phyloP scores from a whole-genome alignment of 2,888 invertebrate genomes.

The Notodromas monacha region DNA sequence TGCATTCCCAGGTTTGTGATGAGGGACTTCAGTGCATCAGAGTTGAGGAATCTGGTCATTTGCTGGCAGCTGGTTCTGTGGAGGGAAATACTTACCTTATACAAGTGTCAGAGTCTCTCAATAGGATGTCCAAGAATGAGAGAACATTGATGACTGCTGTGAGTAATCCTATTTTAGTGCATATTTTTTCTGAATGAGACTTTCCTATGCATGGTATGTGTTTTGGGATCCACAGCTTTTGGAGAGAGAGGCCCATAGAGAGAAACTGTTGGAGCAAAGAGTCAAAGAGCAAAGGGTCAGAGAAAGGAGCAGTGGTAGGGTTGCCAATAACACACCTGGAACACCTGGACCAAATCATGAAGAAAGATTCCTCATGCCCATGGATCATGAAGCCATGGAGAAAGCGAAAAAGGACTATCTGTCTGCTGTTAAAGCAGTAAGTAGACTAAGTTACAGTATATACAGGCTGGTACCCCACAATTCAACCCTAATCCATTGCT shows the following conservation, averaged over 20 bases:
- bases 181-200: no score
- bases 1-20: slow-evolving; percentile 1
- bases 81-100: neutral
- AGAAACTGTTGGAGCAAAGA: slow-evolving; percentile 1
- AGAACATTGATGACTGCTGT: neutral
- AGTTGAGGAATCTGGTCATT: neutral
- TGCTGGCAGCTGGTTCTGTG: neutral
- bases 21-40: neutral
- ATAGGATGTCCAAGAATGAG: neutral
- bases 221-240: no score
- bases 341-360: no score
- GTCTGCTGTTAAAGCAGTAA: no score
- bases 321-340: neutral
- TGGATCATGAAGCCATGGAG: no score
- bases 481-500: no score
- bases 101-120: neutral
- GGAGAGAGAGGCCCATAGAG: neutral
- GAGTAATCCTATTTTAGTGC: no score
- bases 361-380: no score
- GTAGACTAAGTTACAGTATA: no score
- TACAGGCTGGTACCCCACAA: no score
- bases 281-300: slow-evolving; percentile 1
- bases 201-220: no score
- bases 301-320: neutral
- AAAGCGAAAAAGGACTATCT: no score